phyloP scores from a whole-genome alignment of 2,888 invertebrate genomes.

The Megalurothrips usitatus region DNA sequence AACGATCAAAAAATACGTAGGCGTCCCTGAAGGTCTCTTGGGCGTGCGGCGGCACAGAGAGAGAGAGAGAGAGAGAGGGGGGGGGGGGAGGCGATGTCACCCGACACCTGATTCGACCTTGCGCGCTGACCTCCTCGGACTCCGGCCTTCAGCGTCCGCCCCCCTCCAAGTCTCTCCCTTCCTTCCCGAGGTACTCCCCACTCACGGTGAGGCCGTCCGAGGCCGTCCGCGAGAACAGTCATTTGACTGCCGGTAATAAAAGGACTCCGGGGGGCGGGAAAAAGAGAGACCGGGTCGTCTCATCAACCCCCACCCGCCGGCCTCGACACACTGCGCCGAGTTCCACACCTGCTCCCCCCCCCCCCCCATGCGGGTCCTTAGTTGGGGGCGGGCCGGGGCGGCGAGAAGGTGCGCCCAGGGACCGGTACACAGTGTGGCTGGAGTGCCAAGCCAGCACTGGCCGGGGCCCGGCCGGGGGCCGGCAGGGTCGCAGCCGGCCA shows the following conservation, averaged over 20 bases:
- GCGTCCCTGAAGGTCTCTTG: too few relatives aligned
- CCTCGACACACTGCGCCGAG: neutral
- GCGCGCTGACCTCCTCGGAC: neutral
- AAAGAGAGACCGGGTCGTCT: neutral
- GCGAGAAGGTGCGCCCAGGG: conserved; percentile 8
- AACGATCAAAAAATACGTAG: too few relatives aligned
- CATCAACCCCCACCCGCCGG: neutral
- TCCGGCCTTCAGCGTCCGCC: too few relatives aligned
- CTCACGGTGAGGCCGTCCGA: neutral
- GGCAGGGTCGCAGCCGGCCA: too few relatives aligned
- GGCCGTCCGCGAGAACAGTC: conserved; percentile 15
- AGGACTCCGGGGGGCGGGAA: conserved; percentile 5
- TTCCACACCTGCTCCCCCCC: neutral
- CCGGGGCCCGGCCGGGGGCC: too few relatives aligned
- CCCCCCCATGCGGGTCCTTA: neutral
- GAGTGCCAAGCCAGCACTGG: neutral
- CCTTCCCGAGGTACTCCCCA: neutral
- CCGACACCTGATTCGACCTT: neutral
- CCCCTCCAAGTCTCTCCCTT: too few relatives aligned
- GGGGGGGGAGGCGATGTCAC: too few relatives aligned
- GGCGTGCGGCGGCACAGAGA: too few relatives aligned
- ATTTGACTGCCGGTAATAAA: conserved; percentile 19
- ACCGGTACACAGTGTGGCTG: neutral
- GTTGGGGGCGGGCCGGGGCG: neutral
- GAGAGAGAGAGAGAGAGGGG: neutral